Percentiles rank a stretch among this genome's conserved stretches.
Conservation (phyloP, 2,888 invertebrate genomes). For the Oligia fasciuncula region DNA sequence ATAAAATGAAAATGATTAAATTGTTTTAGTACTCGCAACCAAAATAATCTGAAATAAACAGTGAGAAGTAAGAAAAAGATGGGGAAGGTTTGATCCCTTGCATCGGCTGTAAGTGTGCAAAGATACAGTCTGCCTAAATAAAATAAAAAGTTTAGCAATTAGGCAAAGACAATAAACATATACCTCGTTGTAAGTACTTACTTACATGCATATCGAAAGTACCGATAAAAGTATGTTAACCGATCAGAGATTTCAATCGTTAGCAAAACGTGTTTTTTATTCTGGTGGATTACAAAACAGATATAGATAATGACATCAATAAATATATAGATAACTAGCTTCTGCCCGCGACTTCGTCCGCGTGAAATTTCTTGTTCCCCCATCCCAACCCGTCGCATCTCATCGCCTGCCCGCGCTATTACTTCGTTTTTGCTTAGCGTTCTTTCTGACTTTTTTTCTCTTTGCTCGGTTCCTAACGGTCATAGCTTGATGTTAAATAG, state of each 20-base stretch:
- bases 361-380: too few relatives aligned
- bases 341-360: too few relatives aligned
- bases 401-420: too few relatives aligned
- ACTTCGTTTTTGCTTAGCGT: too few relatives aligned
- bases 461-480: too few relatives aligned
- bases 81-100: not conserved
- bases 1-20: not conserved
- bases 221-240: conserved; percentile 9
- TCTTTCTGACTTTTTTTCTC: too few relatives aligned
- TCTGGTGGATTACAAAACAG: not conserved
- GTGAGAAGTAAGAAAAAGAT: not conserved
- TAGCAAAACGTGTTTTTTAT: not conserved
- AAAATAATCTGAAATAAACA: not conserved
- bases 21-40: not conserved
- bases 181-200: not conserved
- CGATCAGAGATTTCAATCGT: conserved; percentile 11
- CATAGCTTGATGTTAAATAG: too few relatives aligned
- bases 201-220: not conserved
- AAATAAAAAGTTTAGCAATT: not conserved
- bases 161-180: not conserved
- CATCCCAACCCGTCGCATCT: too few relatives aligned
- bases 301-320: not conserved
- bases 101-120: too few relatives aligned
- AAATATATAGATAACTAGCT: not conserved
- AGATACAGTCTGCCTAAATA: not conserved